phyloP scores from a whole-genome alignment of 2,888 invertebrate species.

The Hypena proboscidalis region DNA sequence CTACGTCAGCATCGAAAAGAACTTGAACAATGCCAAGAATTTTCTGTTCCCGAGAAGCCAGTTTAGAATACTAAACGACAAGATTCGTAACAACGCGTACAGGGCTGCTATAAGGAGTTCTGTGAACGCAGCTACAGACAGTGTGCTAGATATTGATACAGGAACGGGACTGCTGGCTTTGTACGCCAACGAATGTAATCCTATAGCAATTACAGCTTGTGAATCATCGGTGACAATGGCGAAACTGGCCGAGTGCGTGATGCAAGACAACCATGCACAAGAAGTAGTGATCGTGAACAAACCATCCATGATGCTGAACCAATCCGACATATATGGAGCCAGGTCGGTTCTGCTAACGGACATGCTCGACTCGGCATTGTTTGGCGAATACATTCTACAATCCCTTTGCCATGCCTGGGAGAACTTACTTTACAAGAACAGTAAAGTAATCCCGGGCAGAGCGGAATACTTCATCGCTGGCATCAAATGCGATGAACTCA shows the following conservation, averaged over 20 bases:
- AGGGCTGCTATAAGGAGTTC: slow-evolving; percentile 21
- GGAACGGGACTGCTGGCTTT: slow-evolving; percentile 81
- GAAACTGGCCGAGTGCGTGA: slow-evolving; percentile 21
- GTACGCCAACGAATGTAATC: slow-evolving; percentile 81
- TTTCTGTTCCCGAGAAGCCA: slow-evolving; percentile 15
- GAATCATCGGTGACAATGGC: slow-evolving; percentile 20
- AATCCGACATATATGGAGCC: slow-evolving; percentile 12
- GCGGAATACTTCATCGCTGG: slow-evolving; percentile 29
- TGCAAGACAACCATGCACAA: slow-evolving; percentile 19
- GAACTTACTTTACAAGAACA: slow-evolving; percentile 14
- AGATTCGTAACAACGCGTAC: slow-evolving; percentile 29
- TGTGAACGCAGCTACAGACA: slow-evolving; percentile 20
- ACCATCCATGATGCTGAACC: slow-evolving; percentile 11
- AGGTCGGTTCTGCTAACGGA: slow-evolving; percentile 26
- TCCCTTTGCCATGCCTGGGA: slow-evolving; percentile 87
- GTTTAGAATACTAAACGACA: slow-evolving; percentile 27
- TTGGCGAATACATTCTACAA: slow-evolving; percentile 69
- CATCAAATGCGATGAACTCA: slow-evolving; percentile 19
- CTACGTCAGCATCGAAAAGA: slow-evolving; percentile 58
- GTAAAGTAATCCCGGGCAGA: slow-evolving; percentile 24
- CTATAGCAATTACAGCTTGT: slow-evolving; percentile 45
- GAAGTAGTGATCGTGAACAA: slow-evolving; percentile 19
- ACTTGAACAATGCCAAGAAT: slow-evolving; percentile 24
- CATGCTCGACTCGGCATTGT: slow-evolving; percentile 24
- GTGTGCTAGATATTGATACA: slow-evolving; percentile 26